Percentiles rank a stretch among this genome's conserved stretches.
These are phyloP conservation scores for Apodemus sylvaticus DNA, from an alignment of 2,113 vertebrate species.

Conservation along the genomic window DNA sequence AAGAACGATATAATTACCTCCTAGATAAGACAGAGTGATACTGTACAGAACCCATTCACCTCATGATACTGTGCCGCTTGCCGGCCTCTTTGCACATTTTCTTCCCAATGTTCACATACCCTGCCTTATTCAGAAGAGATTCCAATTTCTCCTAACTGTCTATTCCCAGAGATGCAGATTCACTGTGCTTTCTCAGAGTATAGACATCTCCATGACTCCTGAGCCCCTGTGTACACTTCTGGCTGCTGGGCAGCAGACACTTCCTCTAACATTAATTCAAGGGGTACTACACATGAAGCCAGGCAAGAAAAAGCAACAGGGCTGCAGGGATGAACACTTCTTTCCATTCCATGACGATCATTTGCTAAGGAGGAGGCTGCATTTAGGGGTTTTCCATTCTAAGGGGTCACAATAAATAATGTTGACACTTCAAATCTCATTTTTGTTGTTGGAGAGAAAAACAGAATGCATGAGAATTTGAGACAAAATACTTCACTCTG, in stretches of 20 bases:
- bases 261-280: not conserved
- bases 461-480: not conserved
- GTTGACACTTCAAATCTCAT: not conserved
- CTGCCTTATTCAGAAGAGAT: not conserved
- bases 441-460: not conserved
- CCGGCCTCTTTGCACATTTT: accelerated
- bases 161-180: not conserved
- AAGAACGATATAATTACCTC: not conserved
- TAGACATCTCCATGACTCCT: not conserved
- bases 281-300: not conserved
- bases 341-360: not conserved
- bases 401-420: not conserved
- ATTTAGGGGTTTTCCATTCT: not conserved
- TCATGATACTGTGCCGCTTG: accelerated
- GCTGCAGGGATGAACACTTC: no score
- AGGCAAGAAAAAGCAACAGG: not conserved
- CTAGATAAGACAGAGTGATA: not conserved
- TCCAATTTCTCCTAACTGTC: not conserved
- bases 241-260: not conserved
- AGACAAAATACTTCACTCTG: not conserved
- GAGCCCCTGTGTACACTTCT: not conserved
- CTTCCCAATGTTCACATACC: not conserved
- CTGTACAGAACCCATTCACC: not conserved
- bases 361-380: not conserved
- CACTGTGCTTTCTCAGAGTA: not conserved